Evolutionary conservation across 1,140 invertebrate genomes (phyloP), one percentile per base, ranked within the genome.

Genomic region (Pogonus chalceus): DNA sequence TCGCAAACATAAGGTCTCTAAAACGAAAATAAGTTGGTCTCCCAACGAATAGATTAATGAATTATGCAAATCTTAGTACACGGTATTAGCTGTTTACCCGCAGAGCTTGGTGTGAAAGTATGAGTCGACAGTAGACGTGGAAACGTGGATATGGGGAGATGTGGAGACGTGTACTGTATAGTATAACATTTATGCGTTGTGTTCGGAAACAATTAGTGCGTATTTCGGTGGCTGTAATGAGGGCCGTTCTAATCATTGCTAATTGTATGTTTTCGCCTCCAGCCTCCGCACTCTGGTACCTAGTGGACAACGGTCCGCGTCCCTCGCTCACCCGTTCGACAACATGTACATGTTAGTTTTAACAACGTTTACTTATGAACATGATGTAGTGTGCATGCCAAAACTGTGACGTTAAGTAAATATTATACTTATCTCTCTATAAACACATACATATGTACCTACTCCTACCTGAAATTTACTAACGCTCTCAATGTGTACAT

Each of bases 181-280:
- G n/a, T n/a, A n/a, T n/a, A 7, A 31, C 14, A 31, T 31, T 7
- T 31, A 31, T 31, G 14, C 14, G 26, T 31, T 43, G 37, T 43
- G 7, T 9, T 18, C 37, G 18, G 9, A 43, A 43, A 43, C 37
- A 43, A 46, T 52, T 46, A 37, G 12, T 35, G 54, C 54, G 54
- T 55, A 55, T 55, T 55, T 55, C 54, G 54, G 54, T 55, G 51
- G 54, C 54, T 48, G 37, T 43, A 39, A 55, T 50, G 24, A 26
- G 49, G 21, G 23, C 49, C 22, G 22, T 31, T 51, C 54, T 55
- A 55, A 55, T 55, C 50, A 55, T 49, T 52, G 54, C 54, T 55
- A 55, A 55, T 55, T 55, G 50, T 49, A 55, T 51, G 54, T 55
- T 22, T 49, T 26, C 39, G 35, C 23, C n/a, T 12, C 46, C 10